phyloP scores from a whole-genome alignment of 2,113 vertebrate genomes.

The Butorides virescens region DNA sequence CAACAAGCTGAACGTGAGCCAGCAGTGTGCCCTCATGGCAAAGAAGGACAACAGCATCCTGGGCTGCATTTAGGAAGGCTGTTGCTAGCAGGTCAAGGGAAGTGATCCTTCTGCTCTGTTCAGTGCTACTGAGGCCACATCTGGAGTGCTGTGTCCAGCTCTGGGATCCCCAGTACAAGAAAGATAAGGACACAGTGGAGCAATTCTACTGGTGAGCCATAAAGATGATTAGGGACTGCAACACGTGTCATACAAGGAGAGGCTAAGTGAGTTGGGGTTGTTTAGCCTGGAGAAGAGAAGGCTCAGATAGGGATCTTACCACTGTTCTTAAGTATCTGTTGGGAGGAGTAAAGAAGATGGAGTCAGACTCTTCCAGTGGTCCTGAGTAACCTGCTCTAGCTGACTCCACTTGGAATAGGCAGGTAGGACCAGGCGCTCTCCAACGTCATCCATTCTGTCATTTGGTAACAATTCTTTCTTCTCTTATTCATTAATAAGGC shows the following conservation, averaged over 20 bases:
- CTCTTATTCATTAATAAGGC: background rate
- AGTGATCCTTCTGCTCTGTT: background rate
- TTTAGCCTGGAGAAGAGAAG: background rate
- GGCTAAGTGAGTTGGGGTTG: background rate
- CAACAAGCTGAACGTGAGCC: background rate
- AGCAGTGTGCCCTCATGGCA: fast-evolving
- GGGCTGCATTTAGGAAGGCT: background rate
- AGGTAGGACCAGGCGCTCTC: background rate
- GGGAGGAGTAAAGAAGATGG: background rate
- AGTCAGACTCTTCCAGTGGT: background rate
- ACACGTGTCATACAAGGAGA: background rate
- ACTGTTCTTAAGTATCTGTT: background rate
- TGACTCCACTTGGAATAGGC: background rate
- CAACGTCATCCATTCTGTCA: background rate
- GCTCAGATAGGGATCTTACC: background rate
- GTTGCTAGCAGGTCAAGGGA: background rate
- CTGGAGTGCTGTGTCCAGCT: background rate
- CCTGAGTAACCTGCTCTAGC: background rate
- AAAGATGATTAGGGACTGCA: background rate
- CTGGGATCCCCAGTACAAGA: background rate
- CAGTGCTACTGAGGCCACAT: background rate
- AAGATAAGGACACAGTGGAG: background rate
- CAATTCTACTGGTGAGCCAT: background rate
- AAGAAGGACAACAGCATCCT: background rate
- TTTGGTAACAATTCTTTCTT: background rate